phyloP scores from a whole-genome alignment of 2,888 invertebrate genomes.

The Melieria omissa region DNA sequence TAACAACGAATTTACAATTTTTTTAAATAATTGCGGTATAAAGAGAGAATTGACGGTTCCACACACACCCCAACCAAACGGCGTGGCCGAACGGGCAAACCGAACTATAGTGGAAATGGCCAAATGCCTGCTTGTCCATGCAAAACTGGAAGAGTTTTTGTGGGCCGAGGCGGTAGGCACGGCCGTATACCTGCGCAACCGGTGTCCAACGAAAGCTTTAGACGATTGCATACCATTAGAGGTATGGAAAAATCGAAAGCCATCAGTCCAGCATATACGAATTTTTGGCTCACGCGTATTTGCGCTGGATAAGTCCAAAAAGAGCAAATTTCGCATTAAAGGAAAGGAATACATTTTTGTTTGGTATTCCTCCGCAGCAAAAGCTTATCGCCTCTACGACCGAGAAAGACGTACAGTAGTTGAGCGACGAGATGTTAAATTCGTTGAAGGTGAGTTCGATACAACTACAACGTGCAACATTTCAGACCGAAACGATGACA shows the following conservation, averaged over 20 bases:
- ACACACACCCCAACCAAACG: constrained; percentile 32
- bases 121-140: constrained; percentile 36
- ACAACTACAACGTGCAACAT: constrained; percentile 8
- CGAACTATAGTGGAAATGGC: constrained; percentile 40
- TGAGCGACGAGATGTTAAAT: constrained; percentile 18
- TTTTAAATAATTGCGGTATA: constrained; percentile 26
- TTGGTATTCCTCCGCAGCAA: constrained; percentile 5
- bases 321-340: background rate
- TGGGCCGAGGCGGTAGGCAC: constrained; percentile 38
- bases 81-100: constrained; percentile 17
- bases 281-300: constrained; percentile 11
- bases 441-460: constrained; percentile 15
- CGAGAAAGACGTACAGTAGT: constrained; percentile 1
- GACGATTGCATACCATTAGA: too few species aligned
- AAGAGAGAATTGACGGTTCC: constrained; percentile 33
- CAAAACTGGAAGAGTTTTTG: constrained; percentile 44
- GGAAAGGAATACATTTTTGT: constrained; percentile 21
- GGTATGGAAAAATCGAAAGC: background rate
- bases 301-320: background rate
- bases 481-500: constrained; percentile 13
- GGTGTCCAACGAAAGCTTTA: too few species aligned
- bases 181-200: constrained; percentile 18
- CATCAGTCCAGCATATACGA: constrained; percentile 1
- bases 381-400: constrained; percentile 11
- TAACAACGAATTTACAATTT: constrained; percentile 22